A percentile compares a stretch with the other conserved stretches of the same genome.
Conservation (phyloP, 2,888 invertebrate species). For the Drosophila diplacantha region DNA sequence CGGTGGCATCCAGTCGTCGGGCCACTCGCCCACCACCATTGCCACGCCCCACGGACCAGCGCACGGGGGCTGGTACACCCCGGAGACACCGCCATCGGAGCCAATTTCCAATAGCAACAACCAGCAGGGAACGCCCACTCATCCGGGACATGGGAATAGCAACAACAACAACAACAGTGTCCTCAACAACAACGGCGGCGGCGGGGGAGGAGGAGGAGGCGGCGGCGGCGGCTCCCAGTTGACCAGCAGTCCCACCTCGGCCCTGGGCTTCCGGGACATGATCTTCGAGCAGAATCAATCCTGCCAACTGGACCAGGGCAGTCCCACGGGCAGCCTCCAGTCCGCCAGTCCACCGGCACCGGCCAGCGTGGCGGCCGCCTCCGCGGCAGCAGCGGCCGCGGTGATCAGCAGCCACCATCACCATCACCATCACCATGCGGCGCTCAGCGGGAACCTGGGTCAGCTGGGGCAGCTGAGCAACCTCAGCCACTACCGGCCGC, state of each 20-base stretch:
- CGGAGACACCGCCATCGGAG: conserved; percentile 78
- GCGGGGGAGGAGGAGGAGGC: conserved; percentile 37
- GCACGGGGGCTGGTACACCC: conserved; percentile 78
- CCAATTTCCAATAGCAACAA: conserved; percentile 64
- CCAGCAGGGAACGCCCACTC: conserved; percentile 50
- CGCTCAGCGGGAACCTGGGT: conserved; percentile 75
- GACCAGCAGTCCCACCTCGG: conserved; percentile 70
- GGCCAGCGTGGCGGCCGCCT: conserved; percentile 63
- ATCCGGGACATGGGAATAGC: conserved; percentile 46
- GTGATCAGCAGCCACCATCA: conserved; percentile 75
- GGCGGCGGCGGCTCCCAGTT: conserved; percentile 49
- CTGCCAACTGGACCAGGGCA: conserved; percentile 78
- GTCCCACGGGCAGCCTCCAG: conserved; percentile 78
- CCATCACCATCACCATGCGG: conserved; percentile 75
- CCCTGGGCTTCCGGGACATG: conserved; percentile 77
- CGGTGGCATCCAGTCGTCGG: conserved; percentile 65
- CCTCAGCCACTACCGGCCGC: conserved; percentile 77
- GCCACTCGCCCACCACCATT: conserved; percentile 73
- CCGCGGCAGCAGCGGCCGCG: conserved; percentile 70
- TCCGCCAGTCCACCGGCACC: conserved; percentile 77
- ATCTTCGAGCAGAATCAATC: conserved; percentile 78
- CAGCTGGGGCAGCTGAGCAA: conserved; percentile 77
- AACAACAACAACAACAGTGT: conserved; percentile 45
- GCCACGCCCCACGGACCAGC: conserved; percentile 75
- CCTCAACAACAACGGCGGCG: conserved; percentile 31